Conservation (phyloP, 2,113 vertebrate genomes). For the Tragelaphus imberbis region DNA sequence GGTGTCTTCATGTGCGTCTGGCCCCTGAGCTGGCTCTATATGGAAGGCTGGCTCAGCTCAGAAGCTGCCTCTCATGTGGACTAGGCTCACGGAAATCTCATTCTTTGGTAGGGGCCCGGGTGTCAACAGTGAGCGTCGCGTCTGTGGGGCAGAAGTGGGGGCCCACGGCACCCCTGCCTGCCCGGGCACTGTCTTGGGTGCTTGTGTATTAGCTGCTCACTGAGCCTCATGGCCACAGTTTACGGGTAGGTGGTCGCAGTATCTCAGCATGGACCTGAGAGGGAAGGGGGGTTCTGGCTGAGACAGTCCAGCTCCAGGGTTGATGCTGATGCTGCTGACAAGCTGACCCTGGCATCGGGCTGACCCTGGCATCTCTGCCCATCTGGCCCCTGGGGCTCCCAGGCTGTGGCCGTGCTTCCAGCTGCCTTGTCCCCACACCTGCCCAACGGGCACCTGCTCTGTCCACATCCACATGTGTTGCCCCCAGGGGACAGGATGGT, state of each 20-base stretch:
- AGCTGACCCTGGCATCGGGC: background rate
- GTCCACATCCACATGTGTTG: background rate
- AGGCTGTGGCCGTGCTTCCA: background rate
- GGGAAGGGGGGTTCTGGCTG: background rate
- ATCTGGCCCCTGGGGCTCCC: background rate
- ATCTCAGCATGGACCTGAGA: background rate
- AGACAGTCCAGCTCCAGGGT: background rate
- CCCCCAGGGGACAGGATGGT: background rate
- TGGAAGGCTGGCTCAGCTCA: background rate
- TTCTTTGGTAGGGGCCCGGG: background rate
- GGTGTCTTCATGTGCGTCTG: background rate
- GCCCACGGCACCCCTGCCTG: rapidly evolving
- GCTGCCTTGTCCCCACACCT: background rate
- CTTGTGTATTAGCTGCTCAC: background rate
- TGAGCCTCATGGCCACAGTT: background rate
- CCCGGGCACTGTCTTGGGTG: background rate
- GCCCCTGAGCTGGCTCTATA: background rate
- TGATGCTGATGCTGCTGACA: background rate
- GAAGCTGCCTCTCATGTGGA: background rate
- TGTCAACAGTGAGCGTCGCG: background rate
- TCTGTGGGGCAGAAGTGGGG: background rate
- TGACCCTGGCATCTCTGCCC: background rate
- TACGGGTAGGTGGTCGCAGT: background rate
- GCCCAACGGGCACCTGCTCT: background rate
- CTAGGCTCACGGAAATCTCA: too few species aligned